A percentile compares a stretch with the other conserved stretches of the same genome.
phyloP scores from a whole-genome alignment of 2,113 vertebrate species.

The Artemisiospiza belli region DNA sequence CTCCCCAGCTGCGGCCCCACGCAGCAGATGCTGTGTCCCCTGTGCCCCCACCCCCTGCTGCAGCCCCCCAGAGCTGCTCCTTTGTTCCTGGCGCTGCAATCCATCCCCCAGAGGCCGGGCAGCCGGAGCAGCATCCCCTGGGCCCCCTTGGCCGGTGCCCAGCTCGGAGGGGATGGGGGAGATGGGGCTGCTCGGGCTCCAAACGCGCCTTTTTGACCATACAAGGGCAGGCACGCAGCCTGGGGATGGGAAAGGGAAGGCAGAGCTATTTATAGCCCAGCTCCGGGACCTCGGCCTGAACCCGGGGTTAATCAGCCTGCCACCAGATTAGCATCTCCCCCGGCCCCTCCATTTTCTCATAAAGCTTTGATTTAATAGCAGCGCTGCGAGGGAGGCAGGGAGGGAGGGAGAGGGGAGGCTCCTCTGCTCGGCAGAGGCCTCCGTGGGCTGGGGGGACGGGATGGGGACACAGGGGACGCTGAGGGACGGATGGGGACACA shows the following conservation, averaged over 20 bases:
- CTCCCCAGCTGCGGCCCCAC: neutral
- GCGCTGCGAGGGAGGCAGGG: neutral
- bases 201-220: conserved; percentile 81
- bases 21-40: neutral
- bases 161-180: conserved; percentile 64
- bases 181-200: conserved; percentile 60
- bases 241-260: conserved; percentile 77
- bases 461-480: neutral
- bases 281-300: conserved; percentile 71
- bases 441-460: rapidly evolving
- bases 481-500: too few species aligned
- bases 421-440: neutral
- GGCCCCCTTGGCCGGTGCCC: conserved; percentile 67
- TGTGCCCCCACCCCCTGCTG: neutral
- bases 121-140: conserved; percentile 53
- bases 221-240: conserved; percentile 79
- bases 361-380: conserved; percentile 64
- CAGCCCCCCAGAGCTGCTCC: conserved; percentile 40
- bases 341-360: conserved; percentile 67
- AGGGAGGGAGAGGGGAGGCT: neutral
- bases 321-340: conserved; percentile 71
- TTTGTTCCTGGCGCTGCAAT: conserved; percentile 48
- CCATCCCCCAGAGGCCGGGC: conserved; percentile 29
- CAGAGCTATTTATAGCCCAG: conserved; percentile 80
- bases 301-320: conserved; percentile 67